Percentiles rank a stretch among this genome's conserved stretches.
phyloP scores from a whole-genome alignment of 2,888 invertebrate species.

The Unio delphinus region DNA sequence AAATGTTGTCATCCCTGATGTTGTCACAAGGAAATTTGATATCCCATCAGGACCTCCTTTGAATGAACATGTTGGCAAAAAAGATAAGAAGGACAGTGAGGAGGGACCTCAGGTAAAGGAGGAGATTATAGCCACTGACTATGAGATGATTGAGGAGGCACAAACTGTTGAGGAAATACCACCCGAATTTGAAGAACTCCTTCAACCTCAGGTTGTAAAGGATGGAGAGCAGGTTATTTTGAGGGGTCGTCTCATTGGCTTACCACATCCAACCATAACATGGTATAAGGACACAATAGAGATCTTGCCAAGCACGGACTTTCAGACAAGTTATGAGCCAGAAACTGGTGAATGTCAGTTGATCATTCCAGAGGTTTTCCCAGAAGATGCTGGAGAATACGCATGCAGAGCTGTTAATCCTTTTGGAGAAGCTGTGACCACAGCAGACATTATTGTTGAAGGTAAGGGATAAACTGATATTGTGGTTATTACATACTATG shows the following conservation, averaged over 20 bases:
- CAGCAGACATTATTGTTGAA: conserved; percentile 66
- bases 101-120: conserved; percentile 39
- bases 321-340: conserved; percentile 55
- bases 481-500: too few relatives aligned
- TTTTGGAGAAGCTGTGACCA: conserved; percentile 93
- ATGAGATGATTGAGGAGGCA: conserved; percentile 47
- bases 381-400: conserved; percentile 96
- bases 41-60: conserved; percentile 38
- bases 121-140: conserved; percentile 34
- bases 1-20: conserved; percentile 38
- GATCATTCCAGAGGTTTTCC: conserved; percentile 96
- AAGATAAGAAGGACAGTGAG: conserved; percentile 39
- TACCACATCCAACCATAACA: conserved; percentile 61
- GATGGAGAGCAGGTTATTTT: conserved; percentile 62
- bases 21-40: conserved; percentile 42
- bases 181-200: conserved; percentile 64
- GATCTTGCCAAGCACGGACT: conserved; percentile 56
- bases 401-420: conserved; percentile 96
- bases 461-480: conserved; percentile 35
- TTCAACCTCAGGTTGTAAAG: conserved; percentile 61
- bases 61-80: conserved; percentile 36
- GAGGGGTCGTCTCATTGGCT: conserved; percentile 59
- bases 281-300: conserved; percentile 63
- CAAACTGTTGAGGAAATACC: conserved; percentile 51
- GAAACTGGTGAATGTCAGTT: conserved; percentile 77